A percentile compares a stretch with the other conserved stretches of the same genome.
These are phyloP conservation scores for Erythrocebus patas DNA, from an alignment of 2,113 vertebrate genomes.

Conservation along the genomic window DNA sequence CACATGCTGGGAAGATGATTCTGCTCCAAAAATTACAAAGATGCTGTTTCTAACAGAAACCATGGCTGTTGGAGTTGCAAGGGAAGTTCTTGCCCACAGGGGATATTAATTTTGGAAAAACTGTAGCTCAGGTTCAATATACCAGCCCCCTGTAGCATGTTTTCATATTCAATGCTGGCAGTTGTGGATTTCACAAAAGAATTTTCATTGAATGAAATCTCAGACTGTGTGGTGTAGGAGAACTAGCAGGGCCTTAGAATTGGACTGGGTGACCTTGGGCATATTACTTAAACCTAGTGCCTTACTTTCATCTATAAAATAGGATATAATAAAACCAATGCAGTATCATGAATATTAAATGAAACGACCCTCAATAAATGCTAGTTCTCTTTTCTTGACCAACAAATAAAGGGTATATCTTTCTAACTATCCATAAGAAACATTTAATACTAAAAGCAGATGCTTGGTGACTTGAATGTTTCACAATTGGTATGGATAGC, in stretches of 20 bases:
- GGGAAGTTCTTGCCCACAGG: not conserved
- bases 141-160: not conserved
- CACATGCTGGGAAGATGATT: not conserved
- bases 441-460: not conserved
- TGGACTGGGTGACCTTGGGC: not conserved
- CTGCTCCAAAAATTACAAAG: not conserved
- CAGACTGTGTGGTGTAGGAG: not conserved
- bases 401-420: not conserved
- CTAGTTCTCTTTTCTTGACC: not conserved
- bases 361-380: not conserved
- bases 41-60: not conserved
- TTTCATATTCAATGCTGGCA: not conserved
- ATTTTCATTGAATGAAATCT: not conserved
- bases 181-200: not conserved
- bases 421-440: not conserved
- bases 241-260: not conserved
- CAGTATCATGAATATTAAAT: not conserved
- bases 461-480: not conserved
- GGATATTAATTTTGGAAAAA: not conserved
- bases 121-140: not conserved
- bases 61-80: not conserved
- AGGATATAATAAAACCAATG: not conserved
- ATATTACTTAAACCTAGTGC: not conserved
- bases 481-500: too few species aligned
- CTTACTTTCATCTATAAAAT: not conserved